Conservation (phyloP, 2,797 vertebrate species). For the Aselliscus stoliczkanus region DNA sequence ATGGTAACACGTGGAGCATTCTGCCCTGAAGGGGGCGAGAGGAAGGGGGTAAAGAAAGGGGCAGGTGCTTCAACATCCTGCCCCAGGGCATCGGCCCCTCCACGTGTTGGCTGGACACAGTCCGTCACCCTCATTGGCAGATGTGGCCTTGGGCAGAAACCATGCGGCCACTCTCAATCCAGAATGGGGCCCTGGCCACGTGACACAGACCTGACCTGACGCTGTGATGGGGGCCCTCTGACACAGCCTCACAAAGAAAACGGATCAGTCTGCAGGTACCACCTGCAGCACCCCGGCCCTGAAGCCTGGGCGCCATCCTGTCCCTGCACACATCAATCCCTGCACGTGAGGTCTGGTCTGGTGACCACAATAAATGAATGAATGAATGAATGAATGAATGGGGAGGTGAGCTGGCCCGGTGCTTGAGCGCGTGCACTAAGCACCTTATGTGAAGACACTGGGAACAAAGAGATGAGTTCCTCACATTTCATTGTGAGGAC, state of each 20-base stretch:
- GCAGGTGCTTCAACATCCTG: not conserved
- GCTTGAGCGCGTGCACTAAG: accelerated
- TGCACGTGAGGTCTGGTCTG: accelerated
- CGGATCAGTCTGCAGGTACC: accelerated
- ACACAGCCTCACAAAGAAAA: not conserved
- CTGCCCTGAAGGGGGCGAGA: conserved; percentile 84
- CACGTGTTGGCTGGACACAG: accelerated
- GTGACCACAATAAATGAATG: accelerated
- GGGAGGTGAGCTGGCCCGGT: accelerated
- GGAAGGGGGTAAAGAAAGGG: accelerated
- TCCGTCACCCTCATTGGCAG: accelerated
- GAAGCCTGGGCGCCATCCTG: too few species aligned
- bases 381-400: accelerated
- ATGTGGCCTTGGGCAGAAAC: accelerated
- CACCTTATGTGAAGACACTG: accelerated
- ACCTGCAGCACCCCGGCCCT: accelerated
- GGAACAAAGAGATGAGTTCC: not conserved
- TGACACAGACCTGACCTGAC: not conserved
- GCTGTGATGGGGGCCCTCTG: not conserved
- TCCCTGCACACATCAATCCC: not conserved
- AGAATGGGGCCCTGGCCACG: not conserved
- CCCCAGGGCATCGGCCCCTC: accelerated
- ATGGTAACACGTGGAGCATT: conserved; percentile 93
- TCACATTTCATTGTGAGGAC: accelerated
- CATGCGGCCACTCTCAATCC: accelerated